These are phyloP conservation scores for Heterodera filipjevi DNA, from an alignment of 2,888 invertebrate genomes.

Conservation along the genomic window DNA sequence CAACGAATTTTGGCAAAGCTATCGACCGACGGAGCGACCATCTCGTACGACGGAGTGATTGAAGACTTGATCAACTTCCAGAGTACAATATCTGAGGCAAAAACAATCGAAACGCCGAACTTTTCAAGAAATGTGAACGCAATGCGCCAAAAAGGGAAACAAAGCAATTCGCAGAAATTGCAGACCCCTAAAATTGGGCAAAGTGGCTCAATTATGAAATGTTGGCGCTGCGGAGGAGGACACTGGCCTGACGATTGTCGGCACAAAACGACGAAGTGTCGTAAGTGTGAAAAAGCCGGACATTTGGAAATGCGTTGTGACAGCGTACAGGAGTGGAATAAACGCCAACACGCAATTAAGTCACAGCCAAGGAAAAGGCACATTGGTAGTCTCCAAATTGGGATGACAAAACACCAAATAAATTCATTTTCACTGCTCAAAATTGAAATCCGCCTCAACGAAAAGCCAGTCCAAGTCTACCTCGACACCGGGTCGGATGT, in stretches of 20 bases:
- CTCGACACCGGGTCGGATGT: conserved; percentile 1
- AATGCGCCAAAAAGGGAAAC: background rate
- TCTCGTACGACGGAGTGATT: background rate
- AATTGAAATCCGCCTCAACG: background rate
- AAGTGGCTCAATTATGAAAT: background rate
- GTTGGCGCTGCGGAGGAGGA: background rate
- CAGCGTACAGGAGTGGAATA: background rate
- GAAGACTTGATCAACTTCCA: background rate
- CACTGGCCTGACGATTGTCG: background rate
- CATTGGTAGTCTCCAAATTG: background rate
- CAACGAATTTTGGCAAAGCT: background rate
- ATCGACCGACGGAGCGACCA: background rate
- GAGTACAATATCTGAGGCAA: background rate
- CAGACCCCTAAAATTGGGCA: accelerated
- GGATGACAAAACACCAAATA: background rate
- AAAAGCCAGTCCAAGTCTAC: background rate
- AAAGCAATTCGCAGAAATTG: background rate
- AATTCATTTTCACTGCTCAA: background rate
- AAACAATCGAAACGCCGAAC: background rate
- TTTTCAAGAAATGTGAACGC: background rate
- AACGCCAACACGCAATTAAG: background rate
- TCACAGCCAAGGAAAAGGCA: background rate
- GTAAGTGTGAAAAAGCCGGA: background rate
- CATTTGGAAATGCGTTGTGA: background rate
- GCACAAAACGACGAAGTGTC: background rate